phyloP scores from a whole-genome alignment of 2,888 invertebrate genomes.

The Lutraria lutraria region DNA sequence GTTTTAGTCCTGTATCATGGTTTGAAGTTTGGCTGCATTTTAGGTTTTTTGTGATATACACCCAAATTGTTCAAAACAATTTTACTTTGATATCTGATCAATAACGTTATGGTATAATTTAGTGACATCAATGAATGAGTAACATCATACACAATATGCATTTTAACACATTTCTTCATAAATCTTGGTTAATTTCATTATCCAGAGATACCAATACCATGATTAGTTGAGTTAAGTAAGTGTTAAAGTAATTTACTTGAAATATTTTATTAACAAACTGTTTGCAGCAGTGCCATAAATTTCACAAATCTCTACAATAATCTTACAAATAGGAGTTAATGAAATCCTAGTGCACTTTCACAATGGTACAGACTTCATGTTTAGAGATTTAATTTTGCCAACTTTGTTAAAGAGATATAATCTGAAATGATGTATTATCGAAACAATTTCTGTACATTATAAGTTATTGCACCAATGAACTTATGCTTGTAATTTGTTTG shows the following conservation, averaged over 20 bases:
- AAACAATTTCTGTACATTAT: conserved; percentile 12
- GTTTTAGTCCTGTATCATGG: too few relatives aligned
- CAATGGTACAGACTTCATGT: not conserved
- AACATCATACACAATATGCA: too few relatives aligned
- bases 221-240: not conserved
- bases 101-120: too few relatives aligned
- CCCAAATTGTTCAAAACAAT: too few relatives aligned
- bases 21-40: too few relatives aligned
- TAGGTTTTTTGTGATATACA: too few relatives aligned
- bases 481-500: not conserved
- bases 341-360: not conserved
- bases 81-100: too few relatives aligned
- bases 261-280: not conserved
- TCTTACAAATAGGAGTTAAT: not conserved
- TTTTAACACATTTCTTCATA: not conserved
- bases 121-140: too few relatives aligned
- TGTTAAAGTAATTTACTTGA: not conserved
- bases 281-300: not conserved
- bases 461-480: not conserved
- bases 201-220: not conserved
- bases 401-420: conserved; percentile 4
- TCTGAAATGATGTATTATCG: conserved; percentile 6
- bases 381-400: not conserved
- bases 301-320: not conserved
- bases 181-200: not conserved